A percentile compares a stretch with the other conserved stretches of the same genome.
These are phyloP conservation scores for Nemoura dubitans DNA, from an alignment of 2,888 invertebrate genomes.

Conservation along the genomic window DNA sequence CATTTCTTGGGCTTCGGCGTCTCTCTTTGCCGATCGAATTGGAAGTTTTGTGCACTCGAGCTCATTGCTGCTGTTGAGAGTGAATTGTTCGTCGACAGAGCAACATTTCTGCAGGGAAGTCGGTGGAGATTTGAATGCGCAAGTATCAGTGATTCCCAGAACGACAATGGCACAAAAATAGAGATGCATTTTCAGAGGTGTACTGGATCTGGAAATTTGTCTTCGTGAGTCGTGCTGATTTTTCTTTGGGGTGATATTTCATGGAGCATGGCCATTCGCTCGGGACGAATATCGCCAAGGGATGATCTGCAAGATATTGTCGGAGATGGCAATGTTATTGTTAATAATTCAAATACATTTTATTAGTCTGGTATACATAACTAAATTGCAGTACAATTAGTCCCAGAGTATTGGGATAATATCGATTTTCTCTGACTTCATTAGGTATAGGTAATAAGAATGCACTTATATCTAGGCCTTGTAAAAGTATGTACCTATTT, in stretches of 20 bases:
- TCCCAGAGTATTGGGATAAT: no score
- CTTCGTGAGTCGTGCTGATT: background rate
- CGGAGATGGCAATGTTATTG: no score
- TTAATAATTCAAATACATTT: no score
- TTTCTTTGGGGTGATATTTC: background rate
- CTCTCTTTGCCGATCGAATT: background rate
- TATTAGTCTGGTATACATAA: no score
- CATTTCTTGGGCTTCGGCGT: background rate
- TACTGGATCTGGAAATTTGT: background rate
- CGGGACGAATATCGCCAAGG: no score
- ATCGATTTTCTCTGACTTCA: no score
- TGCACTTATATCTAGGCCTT: no score
- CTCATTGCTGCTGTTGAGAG: background rate
- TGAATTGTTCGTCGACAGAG: background rate
- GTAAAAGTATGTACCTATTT: no score
- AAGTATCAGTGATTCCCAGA: background rate
- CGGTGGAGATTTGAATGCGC: background rate
- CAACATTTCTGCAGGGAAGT: constrained; percentile 25
- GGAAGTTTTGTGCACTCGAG: background rate
- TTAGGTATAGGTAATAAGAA: no score
- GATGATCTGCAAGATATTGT: no score
- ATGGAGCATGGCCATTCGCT: no score
- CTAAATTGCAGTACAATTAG: no score
- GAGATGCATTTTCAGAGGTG: background rate
- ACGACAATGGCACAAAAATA: background rate